Evolutionary conservation across 64 coral and sea anemone genomes (phyloP).

Genomic region (Acropora tenuis): DNA sequence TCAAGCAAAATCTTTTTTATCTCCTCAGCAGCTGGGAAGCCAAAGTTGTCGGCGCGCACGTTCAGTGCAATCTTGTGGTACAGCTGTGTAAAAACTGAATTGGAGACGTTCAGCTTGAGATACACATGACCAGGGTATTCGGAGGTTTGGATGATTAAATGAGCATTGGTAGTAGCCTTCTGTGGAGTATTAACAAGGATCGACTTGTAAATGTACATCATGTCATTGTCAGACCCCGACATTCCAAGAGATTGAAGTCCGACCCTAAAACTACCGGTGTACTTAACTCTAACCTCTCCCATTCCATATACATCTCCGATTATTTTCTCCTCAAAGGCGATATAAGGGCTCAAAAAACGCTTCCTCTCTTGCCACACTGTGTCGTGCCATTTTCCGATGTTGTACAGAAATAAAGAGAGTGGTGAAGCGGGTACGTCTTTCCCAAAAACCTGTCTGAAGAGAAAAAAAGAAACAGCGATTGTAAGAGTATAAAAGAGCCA

Average conservation of each 20-base stretch:
- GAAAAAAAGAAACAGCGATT: not conserved
- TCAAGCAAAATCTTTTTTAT: not conserved
- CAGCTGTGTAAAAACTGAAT: not conserved
- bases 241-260: constrained; percentile 8
- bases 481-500: not conserved
- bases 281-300: constrained; percentile 4
- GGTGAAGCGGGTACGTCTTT: not conserved
- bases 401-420: constrained; percentile 10
- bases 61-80: constrained; percentile 6
- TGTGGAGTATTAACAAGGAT: not conserved
- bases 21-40: constrained; percentile 4
- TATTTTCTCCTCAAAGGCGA: constrained; percentile 2
- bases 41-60: constrained; percentile 16
- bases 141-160: not conserved
- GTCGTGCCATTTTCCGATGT: constrained; percentile 19
- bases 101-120: constrained; percentile 5
- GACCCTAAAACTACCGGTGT: constrained; percentile 14
- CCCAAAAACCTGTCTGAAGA: not conserved
- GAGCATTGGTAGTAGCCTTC: not conserved
- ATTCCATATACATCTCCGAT: constrained; percentile 17
- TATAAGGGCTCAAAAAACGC: constrained; percentile 7
- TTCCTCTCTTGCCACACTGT: constrained; percentile 13
- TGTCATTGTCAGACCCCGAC: constrained; percentile 17
- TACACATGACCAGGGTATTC: constrained; percentile 7
- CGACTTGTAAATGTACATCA: constrained; percentile 23